Evolutionary conservation across 2,888 invertebrate genomes (phyloP), one percentile per base, ranked within the genome.

Genomic region (Ennomos quercinarius): DNA sequence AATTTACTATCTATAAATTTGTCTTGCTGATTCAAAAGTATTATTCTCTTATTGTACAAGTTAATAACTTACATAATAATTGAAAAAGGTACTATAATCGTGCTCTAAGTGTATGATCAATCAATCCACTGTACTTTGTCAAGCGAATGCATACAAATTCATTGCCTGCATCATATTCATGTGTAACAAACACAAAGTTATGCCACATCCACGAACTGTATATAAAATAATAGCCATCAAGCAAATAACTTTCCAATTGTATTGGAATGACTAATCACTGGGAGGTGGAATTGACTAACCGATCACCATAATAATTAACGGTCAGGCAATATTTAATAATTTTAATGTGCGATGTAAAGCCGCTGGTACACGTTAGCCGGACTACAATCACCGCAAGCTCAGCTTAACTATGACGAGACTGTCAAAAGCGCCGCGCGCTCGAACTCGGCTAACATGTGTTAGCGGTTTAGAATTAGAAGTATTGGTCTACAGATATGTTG

Each of bases 211-310:
- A 78, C 70, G 68, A 70, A 76, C 74, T 79, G 83, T 86, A 83
- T 77, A 82, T 84, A 81, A 83, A 80, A 84, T 83, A 82, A 60
- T 59, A 46, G 78, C 78, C 83, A 84, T 80, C 76, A 78, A 83
- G 84, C 89, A 79, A 87, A 88, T 89, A 90, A 91, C 85, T 89
- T 91, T 91, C 87, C 82, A 76, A 83, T 27, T 81, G 78, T 86
- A 83, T 78, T 85, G 82, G 86, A 78, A 86, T 87, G 81, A 83
- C 90, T 90, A 91, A 90, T 89, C 73, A 73, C 70, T 80, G 89
- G 91, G 90, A 83, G 82, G 83, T 87, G 91, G 91, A 84, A 77
- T 84, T 83, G 78, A 89, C 89, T 89, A 88, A 89, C 89, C 73
- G 64, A 80, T 75, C 78, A 80, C 73, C 73, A 75, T 74, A 70